A percentile compares a stretch with the other conserved stretches of the same genome.
These are phyloP conservation scores for Tetragonula carbonaria DNA, from an alignment of 2,888 invertebrate species.

Conservation along the genomic window DNA sequence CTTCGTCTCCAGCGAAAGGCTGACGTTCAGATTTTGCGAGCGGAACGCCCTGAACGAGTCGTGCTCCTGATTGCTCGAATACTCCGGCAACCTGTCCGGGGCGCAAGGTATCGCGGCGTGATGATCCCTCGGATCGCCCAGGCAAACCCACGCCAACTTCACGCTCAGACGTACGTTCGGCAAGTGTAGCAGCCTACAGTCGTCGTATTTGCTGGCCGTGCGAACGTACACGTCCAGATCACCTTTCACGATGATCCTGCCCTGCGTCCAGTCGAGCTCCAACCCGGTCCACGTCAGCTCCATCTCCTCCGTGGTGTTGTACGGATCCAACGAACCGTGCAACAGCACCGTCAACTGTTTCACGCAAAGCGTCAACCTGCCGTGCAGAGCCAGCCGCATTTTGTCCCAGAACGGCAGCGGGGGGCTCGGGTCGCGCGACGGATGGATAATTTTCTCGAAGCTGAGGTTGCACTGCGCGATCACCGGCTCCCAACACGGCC, in stretches of 20 bases:
- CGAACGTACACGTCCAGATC: slow-evolving; percentile 97
- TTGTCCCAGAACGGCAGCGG: slow-evolving; percentile 99
- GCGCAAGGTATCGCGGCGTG: slow-evolving; percentile 98
- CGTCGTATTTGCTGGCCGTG: slow-evolving; percentile 99
- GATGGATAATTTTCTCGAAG: slow-evolving; percentile 94
- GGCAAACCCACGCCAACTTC: slow-evolving; percentile 95
- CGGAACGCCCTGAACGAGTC: slow-evolving; percentile 98
- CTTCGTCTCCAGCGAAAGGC: slow-evolving; percentile 91
- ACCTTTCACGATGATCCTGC: slow-evolving; percentile 95
- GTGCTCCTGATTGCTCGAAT: slow-evolving; percentile 97
- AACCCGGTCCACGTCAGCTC: slow-evolving; percentile 98
- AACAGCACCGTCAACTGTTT: slow-evolving; percentile 95
- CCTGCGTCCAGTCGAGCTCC: slow-evolving; percentile 98
- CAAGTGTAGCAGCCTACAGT: slow-evolving; percentile 95
- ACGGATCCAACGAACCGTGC: slow-evolving; percentile 98
- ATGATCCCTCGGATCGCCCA: slow-evolving; percentile 98
- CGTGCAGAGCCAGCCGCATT: slow-evolving; percentile 95
- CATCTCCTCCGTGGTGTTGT: slow-evolving; percentile 99
- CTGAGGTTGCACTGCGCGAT: slow-evolving; percentile 94
- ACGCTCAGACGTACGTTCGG: slow-evolving; percentile 94
- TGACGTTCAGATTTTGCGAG: slow-evolving; percentile 92
- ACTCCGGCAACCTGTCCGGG: slow-evolving; percentile 97
- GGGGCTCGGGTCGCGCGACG: slow-evolving; percentile 96
- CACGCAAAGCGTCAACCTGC: slow-evolving; percentile 94
- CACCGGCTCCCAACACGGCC: slow-evolving; percentile 99